Conservation (phyloP, 2,113 vertebrate genomes). For the Grammomys dolichurus region DNA sequence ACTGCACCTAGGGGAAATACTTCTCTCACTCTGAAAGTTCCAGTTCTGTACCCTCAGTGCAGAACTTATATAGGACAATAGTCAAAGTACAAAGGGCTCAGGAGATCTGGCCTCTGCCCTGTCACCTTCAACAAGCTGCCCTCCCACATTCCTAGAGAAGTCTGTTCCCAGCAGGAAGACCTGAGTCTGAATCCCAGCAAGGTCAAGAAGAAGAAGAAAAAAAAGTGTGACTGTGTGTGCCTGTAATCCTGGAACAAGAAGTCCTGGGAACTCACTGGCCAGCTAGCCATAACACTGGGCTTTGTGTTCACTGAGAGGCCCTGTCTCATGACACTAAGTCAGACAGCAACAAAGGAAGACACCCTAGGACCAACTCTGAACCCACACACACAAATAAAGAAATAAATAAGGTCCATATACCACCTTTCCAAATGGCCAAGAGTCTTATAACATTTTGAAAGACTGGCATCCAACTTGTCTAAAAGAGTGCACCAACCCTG, state of each 20-base stretch:
- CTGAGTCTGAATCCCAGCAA: not conserved
- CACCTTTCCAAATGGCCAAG: not conserved
- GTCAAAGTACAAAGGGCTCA: not conserved
- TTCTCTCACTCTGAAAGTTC: fast-evolving
- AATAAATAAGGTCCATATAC: not conserved
- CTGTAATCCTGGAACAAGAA: not conserved
- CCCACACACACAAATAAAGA: not conserved
- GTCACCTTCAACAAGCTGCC: not conserved
- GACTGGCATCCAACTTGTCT: not conserved
- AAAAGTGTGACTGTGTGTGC: not conserved
- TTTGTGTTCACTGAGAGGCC: not conserved
- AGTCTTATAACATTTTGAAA: not conserved
- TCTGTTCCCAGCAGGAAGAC: not conserved
- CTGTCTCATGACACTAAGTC: not conserved
- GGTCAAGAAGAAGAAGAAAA: not conserved
- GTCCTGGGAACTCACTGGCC: not conserved
- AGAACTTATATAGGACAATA: not conserved
- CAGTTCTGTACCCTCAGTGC: not conserved
- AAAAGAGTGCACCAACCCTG: not conserved
- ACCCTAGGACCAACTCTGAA: not conserved
- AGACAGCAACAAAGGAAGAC: not conserved
- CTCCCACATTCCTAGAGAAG: not conserved
- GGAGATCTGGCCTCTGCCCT: not conserved
- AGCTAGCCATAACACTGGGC: not conserved
- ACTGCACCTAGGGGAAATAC: fast-evolving